These are phyloP conservation scores for Noctua comes DNA, from an alignment of 2,888 invertebrate genomes.

Conservation along the genomic window DNA sequence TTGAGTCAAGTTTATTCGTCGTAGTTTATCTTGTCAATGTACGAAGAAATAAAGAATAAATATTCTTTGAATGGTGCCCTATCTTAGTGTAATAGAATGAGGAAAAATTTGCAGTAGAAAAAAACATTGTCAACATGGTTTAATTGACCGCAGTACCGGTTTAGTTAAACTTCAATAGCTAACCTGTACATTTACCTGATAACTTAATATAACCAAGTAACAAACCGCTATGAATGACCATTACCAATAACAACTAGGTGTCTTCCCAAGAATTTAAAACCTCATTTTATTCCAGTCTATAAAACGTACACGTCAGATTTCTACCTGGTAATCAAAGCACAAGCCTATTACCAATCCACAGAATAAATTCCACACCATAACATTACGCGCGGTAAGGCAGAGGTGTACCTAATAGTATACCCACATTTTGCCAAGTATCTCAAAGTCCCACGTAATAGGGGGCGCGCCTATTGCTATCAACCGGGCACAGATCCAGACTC, in stretches of 20 bases:
- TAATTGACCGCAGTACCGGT: not conserved
- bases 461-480: not conserved
- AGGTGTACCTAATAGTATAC: not conserved
- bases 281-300: not conserved
- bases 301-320: not conserved
- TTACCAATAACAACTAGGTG: not conserved
- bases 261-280: not conserved
- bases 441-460: not conserved
- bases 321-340: not conserved
- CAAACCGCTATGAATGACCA: not conserved
- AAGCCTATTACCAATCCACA: not conserved
- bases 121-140: not conserved
- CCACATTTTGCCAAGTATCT: not conserved
- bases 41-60: slow-evolving; percentile 36
- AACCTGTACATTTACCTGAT: not conserved
- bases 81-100: slow-evolving; percentile 7
- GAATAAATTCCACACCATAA: not conserved
- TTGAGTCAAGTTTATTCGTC: slow-evolving; percentile 21
- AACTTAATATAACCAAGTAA: not conserved
- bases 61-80: slow-evolving; percentile 38
- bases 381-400: not conserved
- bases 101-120: slow-evolving; percentile 18
- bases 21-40: slow-evolving; percentile 36
- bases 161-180: not conserved
- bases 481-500: not conserved